Evolutionary conservation across 2,797 vertebrate genomes (phyloP).

Genomic region (Enteromius treurensis): DNA sequence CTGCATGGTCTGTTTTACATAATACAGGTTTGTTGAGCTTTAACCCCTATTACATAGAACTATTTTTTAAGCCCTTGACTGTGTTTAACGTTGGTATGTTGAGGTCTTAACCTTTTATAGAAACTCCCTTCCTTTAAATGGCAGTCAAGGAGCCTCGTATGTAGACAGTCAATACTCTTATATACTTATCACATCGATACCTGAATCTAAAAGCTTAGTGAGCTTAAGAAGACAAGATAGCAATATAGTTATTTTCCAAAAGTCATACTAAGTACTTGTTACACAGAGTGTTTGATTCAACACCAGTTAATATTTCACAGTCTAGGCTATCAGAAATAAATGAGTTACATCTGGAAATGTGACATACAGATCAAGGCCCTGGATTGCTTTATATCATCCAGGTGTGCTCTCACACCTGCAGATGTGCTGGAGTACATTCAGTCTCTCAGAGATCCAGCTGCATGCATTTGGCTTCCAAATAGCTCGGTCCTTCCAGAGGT

Average conservation of each 20-base stretch:
- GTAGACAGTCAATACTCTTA: no score
- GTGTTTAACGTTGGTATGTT: slow-evolving; percentile 1
- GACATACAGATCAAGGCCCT: neutral
- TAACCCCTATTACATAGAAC: neutral
- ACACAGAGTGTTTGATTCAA: no score
- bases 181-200: no score
- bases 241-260: no score
- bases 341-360: neutral
- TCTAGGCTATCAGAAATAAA: slow-evolving; percentile 1
- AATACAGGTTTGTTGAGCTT: neutral
- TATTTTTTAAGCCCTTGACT: neutral
- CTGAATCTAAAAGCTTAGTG: no score
- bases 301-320: neutral
- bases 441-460: slow-evolving; percentile 26
- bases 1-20: neutral
- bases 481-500: slow-evolving; percentile 64
- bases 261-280: no score
- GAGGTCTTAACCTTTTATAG: neutral
- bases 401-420: slow-evolving; percentile 41
- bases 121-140: neutral
- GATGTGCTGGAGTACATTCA: slow-evolving; percentile 8
- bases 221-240: no score
- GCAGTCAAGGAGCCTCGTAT: no score
- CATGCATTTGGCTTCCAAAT: slow-evolving; percentile 44
- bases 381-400: neutral